Evolutionary conservation across 2,797 vertebrate genomes (phyloP), one percentile per base, ranked within the genome.

Genomic region (Acridotheres tristis): DNA sequence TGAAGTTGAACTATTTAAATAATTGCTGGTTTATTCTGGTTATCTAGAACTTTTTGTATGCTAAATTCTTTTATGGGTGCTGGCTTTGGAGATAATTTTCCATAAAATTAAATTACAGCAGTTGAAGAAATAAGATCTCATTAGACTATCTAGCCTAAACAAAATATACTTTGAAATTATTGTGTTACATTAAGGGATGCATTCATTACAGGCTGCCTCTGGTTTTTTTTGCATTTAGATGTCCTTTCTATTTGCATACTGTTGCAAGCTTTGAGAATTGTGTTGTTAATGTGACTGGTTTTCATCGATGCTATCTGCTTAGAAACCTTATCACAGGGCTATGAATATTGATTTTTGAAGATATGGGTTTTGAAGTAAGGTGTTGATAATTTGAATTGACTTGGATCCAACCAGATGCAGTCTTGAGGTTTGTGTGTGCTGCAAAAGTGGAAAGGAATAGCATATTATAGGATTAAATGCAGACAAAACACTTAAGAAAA

Each of bases 101-200:
- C 84, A 68, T 83, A 88, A 96, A 93, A 94, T 80, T 82, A 53
- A 88, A 85, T 94, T 96, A 63, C 16, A 71, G 40, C 23, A 57
- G 47, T 72, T 95, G 61, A 90, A 93, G 57, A 93, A 95, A 88
- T 87, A 92, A 93, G 86, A 76, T 79, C 38, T 51, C 80, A 88
- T 34, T 95, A 80, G 50, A 34, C 42, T 57, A 78, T 75, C 54
- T 79, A 77, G 17, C 42, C 68, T 92, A 90, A 90, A 74, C 53
- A 84, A 82, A 59, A 53, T 13, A 13, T 40, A 53, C 53, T 89
- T 92, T 83, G 78, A 93, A 94, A 95, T 80, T 50, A 55, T 59
- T 83, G 47, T 91, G n/a, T 42, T 66, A 30, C 82, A 36, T 83
- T 85, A 91, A 68, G 34, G 34, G n/a, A 48, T 72, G 53, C 47